Evolutionary conservation across 1,140 invertebrate species (phyloP), one percentile per base, ranked within the genome.

Genomic region (Panagrolaimus sp.): DNA sequence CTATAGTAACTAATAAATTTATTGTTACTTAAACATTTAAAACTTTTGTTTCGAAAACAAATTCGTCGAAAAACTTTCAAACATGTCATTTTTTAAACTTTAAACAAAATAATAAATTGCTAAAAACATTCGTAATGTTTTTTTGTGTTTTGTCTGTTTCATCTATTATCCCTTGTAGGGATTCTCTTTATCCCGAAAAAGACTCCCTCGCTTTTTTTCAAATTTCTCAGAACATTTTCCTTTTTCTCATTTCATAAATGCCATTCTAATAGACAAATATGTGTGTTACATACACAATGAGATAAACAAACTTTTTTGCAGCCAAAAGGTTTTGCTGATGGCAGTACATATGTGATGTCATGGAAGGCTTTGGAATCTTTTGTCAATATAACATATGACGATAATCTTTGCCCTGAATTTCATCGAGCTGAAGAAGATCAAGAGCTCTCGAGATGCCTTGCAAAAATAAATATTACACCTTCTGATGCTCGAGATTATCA

Each of bases 351-450:
- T 70, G 65, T 73, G 12, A 17, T 73, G n/a, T 66, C 63, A 14
- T 55, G 68, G 38, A 63, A 63, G 17, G 43, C 71, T 8, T 21
- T 70, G 64, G 52, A 69, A 24, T 38, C 64, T n/a, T 73, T 73
- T 9, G 65, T 65, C 15, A 67, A 73, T 12, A 43, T 73, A 43
- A 70, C 46, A 21, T 26, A 65, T n/a, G 58, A 70, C 44, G 43
- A 44, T 15, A 64, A 55, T 43, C 43, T 70, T 21, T 73, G 71
- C 52, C 68, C 67, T 0, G 68, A 73, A 32, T 64, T 70, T 55
- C 71, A 73, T 63, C 9, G 71, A 63, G 71, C 71, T 32, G 71
- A 73, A 63, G 71, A 73, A 32, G 71, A 73, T 64, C 71, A 73
- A 62, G 71, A 73, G 17, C 17, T 58, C 1, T 21, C 21, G 14